Evolutionary conservation across 2,797 vertebrate genomes (phyloP), one percentile per base, ranked within the genome.

Genomic region (Alectoris magna): DNA sequence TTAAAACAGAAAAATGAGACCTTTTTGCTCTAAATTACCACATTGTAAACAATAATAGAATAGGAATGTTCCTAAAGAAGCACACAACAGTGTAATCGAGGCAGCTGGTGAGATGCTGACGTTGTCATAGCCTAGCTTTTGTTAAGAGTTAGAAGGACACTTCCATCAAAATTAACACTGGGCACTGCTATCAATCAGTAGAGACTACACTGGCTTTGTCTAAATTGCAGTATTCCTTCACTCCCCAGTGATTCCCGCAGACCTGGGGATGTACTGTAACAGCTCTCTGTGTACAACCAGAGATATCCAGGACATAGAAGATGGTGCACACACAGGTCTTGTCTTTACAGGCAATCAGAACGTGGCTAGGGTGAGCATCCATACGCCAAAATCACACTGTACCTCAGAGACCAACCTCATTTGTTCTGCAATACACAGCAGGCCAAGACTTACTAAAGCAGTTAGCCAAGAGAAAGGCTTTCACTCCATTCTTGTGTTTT

Each of bases 221-320:
- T 16, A 23, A 72, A 2, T 34, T 34, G 6, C 70, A 44, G 19
- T 21, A 14, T 19, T 84, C 38, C 59, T 55, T 15, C 41, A 53
- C 31, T 7, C 22, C 1, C 6, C 44, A 55, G 58, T 14, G 51
- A 6, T 3, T 60, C 41, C 22, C 18, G 41, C 14, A 22, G 55
- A 48, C 41, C 1, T 38, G 9, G 80, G 23, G 34, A 29, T 27
- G 79, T 29, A 59, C 41, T 43, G n/a, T 3, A 58, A 26, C 22
- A 64, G 70, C 60, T 60, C 39, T 31, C 27, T 16, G 43, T 1
- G 16, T 44, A 31, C 9, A 18, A 63, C 43, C 4, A 2, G 1
- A 34, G 39, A 21, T 9, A 27, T 0, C 2, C 3, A 0, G 27
- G 63, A 19, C 58, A 36, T 0, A 18, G 15, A 81, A n/a, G 36